Base-by-base conservation (phyloP, 2,113 vertebrate species). In the Engystomops pustulosus region DNA sequence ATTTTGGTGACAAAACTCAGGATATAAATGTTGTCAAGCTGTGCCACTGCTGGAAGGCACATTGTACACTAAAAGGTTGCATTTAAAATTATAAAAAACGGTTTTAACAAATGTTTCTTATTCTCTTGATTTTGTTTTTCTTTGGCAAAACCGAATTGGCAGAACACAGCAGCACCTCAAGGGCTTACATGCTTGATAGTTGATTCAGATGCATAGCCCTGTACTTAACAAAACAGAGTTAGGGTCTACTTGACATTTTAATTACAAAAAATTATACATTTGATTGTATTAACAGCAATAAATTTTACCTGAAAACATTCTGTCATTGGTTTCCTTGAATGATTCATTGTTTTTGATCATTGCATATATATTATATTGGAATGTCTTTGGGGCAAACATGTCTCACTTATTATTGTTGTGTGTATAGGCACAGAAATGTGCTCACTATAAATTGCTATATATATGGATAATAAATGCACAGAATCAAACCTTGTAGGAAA, bases 1-100 rank as follows among this genome's bases (percentile, higher is more conserved):
- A 91, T 91, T 90, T 89, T 90, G 81, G 89, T 91, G 89, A 89
- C 90, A 90, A 87, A 89, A 88, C 89, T 85, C 87, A 81, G 88
- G 89, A 89, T 90, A 90, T 91, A 90, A 89, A 91, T 90, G 87
- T 87, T 87, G 44, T 90, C 88, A 88, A 87, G 86, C 86, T 86
- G 74, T 90, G 87, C 88, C 86, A 86, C 85, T 86, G 88, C 90
- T 91, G 78, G 85, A 83, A 90, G 88, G 89, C 87, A 89, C 85
- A 87, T 85, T 87, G 87, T 87, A 90, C 88, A 89, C 75, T 81
- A 84, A 90, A 90, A 90, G 89, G 88, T 90, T 89, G 89, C 81
- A 86, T 90, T 90, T 90, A 89, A 89, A 91, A 89, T 90, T 89
- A 90, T 89, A 87, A 89, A 89, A 90, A 87, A 0, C 83, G 86